Evolutionary conservation across 2,797 vertebrate genomes (phyloP).

Genomic region (Eutrigla gurnardus): DNA sequence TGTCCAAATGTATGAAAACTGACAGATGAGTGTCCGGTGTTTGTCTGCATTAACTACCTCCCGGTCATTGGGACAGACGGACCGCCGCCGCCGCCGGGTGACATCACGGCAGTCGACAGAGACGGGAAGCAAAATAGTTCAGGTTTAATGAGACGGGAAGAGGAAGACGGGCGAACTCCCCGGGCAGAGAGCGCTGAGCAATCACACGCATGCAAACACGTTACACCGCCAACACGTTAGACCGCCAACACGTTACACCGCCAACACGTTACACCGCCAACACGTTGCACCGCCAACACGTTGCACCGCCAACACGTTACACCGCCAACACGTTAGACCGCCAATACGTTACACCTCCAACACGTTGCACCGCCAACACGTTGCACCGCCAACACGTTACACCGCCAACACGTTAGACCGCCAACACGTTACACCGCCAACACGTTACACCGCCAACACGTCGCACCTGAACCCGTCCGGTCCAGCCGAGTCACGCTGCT

Average conservation of each 20-base stretch:
- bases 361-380: too few species aligned
- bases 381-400: slow-evolving; percentile 3
- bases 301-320: too few species aligned
- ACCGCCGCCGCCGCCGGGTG: slow-evolving; percentile 22
- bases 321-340: too few species aligned
- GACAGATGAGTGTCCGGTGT: not conserved
- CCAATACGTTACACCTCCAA: too few species aligned
- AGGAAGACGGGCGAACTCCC: slow-evolving; percentile 46
- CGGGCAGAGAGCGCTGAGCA: slow-evolving; percentile 48
- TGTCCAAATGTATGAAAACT: slow-evolving; percentile 1
- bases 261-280: too few species aligned
- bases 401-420: too few species aligned
- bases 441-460: not conserved
- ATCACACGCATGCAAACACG: slow-evolving; percentile 32
- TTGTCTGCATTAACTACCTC: slow-evolving; percentile 19
- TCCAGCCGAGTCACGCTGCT: not conserved
- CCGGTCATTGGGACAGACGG: slow-evolving; percentile 25
- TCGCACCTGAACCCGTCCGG: too few species aligned
- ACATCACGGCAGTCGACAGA: slow-evolving; percentile 53
- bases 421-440: slow-evolving; percentile 2
- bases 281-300: too few species aligned
- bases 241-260: too few species aligned
- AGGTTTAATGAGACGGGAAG: slow-evolving; percentile 65
- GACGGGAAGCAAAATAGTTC: slow-evolving; percentile 49
- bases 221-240: too few species aligned